phyloP scores from a whole-genome alignment of 1,140 invertebrate species.

The Drosophila pachea region DNA sequence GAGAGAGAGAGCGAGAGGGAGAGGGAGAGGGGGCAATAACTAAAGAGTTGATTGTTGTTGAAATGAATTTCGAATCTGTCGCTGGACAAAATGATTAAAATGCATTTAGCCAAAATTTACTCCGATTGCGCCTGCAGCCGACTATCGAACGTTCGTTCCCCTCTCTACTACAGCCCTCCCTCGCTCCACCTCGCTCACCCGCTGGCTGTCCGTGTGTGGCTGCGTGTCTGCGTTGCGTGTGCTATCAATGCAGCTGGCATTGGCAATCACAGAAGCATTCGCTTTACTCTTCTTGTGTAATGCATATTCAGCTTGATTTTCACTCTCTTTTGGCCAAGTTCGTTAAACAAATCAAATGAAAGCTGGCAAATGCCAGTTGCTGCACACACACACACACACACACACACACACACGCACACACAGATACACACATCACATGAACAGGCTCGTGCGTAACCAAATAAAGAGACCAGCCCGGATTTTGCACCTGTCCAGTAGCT shows the following conservation, averaged over 20 bases:
- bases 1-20: neutral
- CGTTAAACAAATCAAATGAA: constrained; percentile 25
- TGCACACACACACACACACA: neutral
- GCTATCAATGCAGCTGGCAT: no score
- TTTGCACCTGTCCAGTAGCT: constrained; percentile 1
- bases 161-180: no score
- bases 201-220: no score
- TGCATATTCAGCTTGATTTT: no score
- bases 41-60: constrained; percentile 3
- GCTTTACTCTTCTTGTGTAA: no score
- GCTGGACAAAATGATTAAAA: neutral
- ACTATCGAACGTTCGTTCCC: neutral
- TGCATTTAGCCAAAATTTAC: no score
- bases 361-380: constrained; percentile 14
- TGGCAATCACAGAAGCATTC: no score
- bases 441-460: constrained; percentile 9
- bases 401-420: no score
- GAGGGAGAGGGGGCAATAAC: neutral
- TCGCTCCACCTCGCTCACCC: no score
- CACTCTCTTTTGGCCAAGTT: neutral
- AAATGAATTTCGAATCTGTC: constrained; percentile 3
- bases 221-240: no score
- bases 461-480: neutral
- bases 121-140: neutral
- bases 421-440: neutral